These are phyloP conservation scores for Aphelocoma coerulescens DNA, from an alignment of 2,113 vertebrate genomes.

Conservation along the genomic window DNA sequence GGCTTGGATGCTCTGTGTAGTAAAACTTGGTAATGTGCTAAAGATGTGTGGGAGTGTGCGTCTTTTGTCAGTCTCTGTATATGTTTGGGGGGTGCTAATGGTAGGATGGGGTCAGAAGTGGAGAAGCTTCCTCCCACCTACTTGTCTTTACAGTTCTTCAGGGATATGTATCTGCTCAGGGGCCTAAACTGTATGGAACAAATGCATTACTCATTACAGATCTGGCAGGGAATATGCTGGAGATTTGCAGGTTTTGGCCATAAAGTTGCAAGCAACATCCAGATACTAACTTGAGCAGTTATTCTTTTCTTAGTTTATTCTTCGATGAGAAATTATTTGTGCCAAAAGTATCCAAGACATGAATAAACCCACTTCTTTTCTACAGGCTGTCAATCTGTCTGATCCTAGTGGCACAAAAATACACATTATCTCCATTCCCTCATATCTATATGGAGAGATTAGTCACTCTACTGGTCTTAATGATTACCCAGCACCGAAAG, in stretches of 20 bases:
- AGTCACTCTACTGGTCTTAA: neutral
- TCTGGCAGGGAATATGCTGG: neutral
- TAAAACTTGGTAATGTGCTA: neutral
- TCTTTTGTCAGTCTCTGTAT: neutral
- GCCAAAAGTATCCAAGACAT: neutral
- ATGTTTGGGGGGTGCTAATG: neutral
- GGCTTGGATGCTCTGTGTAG: neutral
- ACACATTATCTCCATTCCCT: neutral
- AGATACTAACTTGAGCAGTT: neutral
- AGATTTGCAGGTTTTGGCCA: neutral
- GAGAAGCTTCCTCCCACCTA: neutral
- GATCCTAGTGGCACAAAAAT: neutral
- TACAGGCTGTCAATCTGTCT: neutral
- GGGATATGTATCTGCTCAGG: neutral
- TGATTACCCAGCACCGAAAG: neutral
- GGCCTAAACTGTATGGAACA: neutral
- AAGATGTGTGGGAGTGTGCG: neutral
- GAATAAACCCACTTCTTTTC: neutral
- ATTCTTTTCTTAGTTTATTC: neutral
- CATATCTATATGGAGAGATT: neutral
- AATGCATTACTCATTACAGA: neutral
- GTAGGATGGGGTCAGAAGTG: neutral
- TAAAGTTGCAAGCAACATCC: neutral
- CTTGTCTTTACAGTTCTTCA: neutral
- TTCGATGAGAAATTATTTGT: neutral